Evolutionary conservation across 2,888 invertebrate species (phyloP), one percentile per base, ranked within the genome.

Genomic region (Drosophila atroscutellata): DNA sequence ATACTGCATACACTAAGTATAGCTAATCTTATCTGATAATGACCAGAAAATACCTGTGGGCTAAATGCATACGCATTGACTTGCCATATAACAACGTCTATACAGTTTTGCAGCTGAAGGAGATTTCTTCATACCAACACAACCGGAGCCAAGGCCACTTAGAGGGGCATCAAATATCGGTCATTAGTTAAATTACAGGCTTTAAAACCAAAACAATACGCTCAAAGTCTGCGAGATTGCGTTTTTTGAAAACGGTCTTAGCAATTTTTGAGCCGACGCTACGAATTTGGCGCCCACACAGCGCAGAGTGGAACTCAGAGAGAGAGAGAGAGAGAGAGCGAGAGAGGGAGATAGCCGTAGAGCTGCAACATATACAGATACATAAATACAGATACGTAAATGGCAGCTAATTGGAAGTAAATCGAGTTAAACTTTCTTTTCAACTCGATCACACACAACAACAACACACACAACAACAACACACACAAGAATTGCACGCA

Each of bases 321-420:
- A 15, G 32, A 32, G 13, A 36, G 5, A 20, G 11, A 32, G 20
- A 15, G 15, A 30, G 8, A 51, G 24, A 30, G 8, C 47, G 24
- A 24, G 24, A 26, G 13, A 36, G 5, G 15, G 11, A 32, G 15
- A 15, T 20, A 30, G 8, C 47, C 18, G 15, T 20, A 52, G 2
- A 58, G 42, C 28, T 9, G 45, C 9, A 56, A 26, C 3, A 58
- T 51, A 57, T 50, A 50, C 57, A 56, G 51, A 64, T 45, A 52
- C 20, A 60, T 28, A 64, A 13, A 28, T 28, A 42, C 36, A 28
- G 47, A 58, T 30, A 36, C 42, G 59, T 80, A 84, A 84, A 79
- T 84, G 85, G 89, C 89, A 89, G 84, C 75, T 89, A 85, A 85
- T 85, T 85, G 89, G 85, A 81, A 81, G 71, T 86, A 76, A 86